These are phyloP conservation scores for Coluber constrictor DNA, from an alignment of 2,797 vertebrate genomes.

Conservation along the genomic window DNA sequence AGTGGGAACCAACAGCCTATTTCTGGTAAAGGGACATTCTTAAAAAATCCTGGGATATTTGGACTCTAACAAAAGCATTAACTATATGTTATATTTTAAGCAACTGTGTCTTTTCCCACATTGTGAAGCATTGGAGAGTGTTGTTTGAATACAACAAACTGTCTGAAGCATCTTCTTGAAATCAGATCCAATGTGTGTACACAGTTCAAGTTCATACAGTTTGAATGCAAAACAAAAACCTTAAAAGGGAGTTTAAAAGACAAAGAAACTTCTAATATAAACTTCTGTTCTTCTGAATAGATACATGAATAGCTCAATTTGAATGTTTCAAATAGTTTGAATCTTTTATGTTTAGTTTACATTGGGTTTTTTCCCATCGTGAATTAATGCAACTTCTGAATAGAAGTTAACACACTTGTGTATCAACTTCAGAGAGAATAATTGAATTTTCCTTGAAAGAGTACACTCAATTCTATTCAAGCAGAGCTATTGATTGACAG, in stretches of 20 bases:
- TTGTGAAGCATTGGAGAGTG: background rate
- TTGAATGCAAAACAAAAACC: conserved; percentile 22
- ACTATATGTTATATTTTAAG: background rate
- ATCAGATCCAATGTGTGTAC: background rate
- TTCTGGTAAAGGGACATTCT: background rate
- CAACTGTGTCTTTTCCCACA: background rate
- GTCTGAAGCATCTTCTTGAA: background rate
- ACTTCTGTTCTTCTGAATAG: conserved; percentile 27
- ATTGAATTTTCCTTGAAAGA: conserved; percentile 46
- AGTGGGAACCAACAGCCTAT: background rate
- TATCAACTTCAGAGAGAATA: conserved; percentile 52
- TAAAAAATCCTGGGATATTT: background rate
- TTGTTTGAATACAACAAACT: background rate
- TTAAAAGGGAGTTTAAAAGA: background rate
- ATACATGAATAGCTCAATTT: conserved; percentile 19
- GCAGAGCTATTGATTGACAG: conserved; percentile 36
- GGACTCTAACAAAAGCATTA: background rate
- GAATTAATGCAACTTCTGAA: conserved; percentile 21
- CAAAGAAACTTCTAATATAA: background rate
- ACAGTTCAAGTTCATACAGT: background rate
- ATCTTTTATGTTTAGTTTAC: conserved; percentile 38
- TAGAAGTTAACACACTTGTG: conserved; percentile 40
- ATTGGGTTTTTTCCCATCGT: conserved; percentile 32
- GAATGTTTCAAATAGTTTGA: conserved; percentile 31
- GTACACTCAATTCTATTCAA: conserved; percentile 40